Evolutionary conservation across 2,113 vertebrate genomes (phyloP), one percentile per base, ranked within the genome.

Genomic region (Istiophorus platypterus): DNA sequence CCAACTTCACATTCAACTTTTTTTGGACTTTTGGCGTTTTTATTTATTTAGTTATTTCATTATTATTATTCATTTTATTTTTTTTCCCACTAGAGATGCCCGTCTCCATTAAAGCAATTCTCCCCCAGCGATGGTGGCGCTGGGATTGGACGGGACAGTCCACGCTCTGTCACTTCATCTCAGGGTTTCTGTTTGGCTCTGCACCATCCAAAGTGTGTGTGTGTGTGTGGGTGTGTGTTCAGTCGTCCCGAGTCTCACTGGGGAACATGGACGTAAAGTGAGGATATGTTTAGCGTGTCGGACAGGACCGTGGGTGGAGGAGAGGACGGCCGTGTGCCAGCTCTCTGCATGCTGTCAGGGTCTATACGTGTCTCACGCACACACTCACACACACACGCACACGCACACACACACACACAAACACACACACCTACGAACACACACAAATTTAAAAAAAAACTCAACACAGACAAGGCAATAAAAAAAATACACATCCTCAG

Each of bases 321-420:
- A 82, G 77, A 83, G 78, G 79, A 83, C 76, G 45, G 74, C 74
- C 49, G 59, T 77, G 85, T 88, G 84, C 84, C 87, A 85, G 58
- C 74, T 85, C 77, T 80, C 87, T 84, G 90, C 72, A 77, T 29
- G 75, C 87, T 88, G 91, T 90, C 88, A 84, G 74, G 24, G 73
- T 4, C 10, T 47, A 84, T 91, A 76, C 14, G 17, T 29, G n/a
- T 84, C 89, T 5, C 75, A 14, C 80, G 54, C 66, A 22, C 76
- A 54, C 72, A 57, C 80, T 75, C 71, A 67, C 73, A 62, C 66
- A 67, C 45, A 61, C 57, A 66, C 15, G 22, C 34, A 42, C 17
- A 52, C 67, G 47, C 66, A 34, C 31, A 34, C 31, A 34, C 31
- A 34, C 31, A 34, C 31, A 34, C 31, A 34, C 31, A 34, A 3